Percentiles rank a stretch among this genome's conserved stretches.
Conservation (phyloP, 2,888 invertebrate species). For the Pristionchus mayeri region DNA sequence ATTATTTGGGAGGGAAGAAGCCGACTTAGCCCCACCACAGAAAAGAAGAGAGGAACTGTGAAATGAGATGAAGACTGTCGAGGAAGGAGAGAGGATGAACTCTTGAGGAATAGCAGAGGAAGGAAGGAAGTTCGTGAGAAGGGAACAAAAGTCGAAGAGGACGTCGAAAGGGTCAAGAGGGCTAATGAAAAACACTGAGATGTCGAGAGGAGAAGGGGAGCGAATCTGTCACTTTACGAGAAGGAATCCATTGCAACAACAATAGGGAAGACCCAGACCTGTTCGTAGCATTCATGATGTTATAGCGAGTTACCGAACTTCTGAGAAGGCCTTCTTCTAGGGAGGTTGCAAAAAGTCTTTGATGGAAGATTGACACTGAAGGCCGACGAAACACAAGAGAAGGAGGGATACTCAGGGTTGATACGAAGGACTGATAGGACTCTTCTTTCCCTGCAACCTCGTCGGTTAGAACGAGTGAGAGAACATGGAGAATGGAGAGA, state of each 20-base stretch:
- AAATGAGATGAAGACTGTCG: background rate
- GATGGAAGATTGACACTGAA: background rate
- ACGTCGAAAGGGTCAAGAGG: background rate
- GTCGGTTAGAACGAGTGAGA: background rate
- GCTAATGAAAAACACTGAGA: constrained; percentile 42
- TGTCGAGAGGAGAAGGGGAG: background rate
- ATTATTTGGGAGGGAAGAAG: background rate
- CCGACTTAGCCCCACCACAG: background rate
- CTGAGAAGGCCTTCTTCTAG: background rate
- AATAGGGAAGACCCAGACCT: background rate
- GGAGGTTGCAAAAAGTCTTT: constrained; percentile 2
- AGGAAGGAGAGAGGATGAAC: background rate
- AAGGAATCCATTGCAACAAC: background rate
- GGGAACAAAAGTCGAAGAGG: no score
- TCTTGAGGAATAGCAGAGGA: no score
- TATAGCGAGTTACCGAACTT: background rate
- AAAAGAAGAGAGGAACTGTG: background rate
- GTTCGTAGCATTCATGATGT: background rate
- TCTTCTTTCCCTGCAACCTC: background rate
- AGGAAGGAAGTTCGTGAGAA: no score
- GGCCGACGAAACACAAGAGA: background rate
- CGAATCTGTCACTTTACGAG: background rate
- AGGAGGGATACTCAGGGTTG: background rate
- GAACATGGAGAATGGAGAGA: background rate
- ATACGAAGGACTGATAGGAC: background rate